These are phyloP conservation scores for Sclerurus mexicanus DNA, from an alignment of 2,113 vertebrate species.

Conservation along the genomic window DNA sequence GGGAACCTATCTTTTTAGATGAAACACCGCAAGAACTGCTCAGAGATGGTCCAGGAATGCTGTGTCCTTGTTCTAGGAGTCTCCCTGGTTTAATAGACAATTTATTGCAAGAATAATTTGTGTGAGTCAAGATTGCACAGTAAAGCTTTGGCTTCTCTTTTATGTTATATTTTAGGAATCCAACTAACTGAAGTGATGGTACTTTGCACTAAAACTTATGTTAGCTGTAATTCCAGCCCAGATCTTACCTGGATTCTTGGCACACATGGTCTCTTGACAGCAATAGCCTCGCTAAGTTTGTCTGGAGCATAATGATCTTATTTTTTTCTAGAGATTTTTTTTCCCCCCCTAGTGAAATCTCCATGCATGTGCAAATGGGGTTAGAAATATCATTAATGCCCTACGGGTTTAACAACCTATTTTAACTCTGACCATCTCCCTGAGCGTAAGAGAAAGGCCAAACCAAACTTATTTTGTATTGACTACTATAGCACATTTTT, in stretches of 20 bases:
- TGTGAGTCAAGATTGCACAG: neutral
- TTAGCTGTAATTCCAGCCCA: neutral
- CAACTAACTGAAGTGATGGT: neutral
- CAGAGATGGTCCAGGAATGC: neutral
- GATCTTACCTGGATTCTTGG: neutral
- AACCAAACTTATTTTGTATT: neutral
- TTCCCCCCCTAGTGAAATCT: rapidly evolving
- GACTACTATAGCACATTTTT: neutral
- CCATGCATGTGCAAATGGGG: rapidly evolving
- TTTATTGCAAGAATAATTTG: neutral
- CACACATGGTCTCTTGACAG: neutral
- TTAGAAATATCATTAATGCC: neutral
- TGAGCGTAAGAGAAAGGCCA: neutral
- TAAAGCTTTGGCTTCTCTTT: neutral
- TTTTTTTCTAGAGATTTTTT: neutral
- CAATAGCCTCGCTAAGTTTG: neutral
- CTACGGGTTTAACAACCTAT: neutral
- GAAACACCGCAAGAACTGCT: neutral
- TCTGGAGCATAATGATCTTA: neutral
- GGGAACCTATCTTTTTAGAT: neutral
- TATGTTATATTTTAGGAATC: neutral
- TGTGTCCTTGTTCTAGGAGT: neutral
- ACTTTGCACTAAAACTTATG: neutral
- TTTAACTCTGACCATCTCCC: neutral
- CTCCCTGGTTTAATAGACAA: neutral